Evolutionary conservation across 2,113 vertebrate genomes (phyloP), one percentile per base, ranked within the genome.

Genomic region (Corythornis vintsioides): DNA sequence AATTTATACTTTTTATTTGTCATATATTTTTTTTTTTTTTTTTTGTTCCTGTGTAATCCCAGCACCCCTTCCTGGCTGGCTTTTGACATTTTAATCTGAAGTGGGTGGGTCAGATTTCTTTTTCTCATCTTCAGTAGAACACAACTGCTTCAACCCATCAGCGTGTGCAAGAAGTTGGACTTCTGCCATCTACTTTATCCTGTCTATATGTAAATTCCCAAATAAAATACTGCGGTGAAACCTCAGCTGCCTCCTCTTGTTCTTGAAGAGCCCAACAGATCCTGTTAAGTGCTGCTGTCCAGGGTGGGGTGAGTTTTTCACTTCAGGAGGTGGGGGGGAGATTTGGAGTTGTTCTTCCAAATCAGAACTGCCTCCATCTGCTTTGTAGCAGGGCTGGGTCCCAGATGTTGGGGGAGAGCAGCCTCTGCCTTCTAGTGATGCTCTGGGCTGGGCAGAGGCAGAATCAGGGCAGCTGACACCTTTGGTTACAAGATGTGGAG

Each of bases 171-270:
- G 86, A 81, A 80, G 80, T 60, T 64, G 28, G 86, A 91, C 86
- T 86, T 24, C 86, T 86, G 91, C 29, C 33, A 93, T 95, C 97
- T 94, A 50, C 97, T 97, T 96, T 93, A 72, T 94, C 96, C 96
- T 97, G 97, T 98, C 97, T 97, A 91, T 95, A 97, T 98, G 96
- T 97, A 97, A 97, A 97, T 97, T 97, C 97, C 97, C 97, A 73
- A 98, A 98, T 98, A 98, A 97, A 98, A 96, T 9, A 96, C 84
- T 96, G 97, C 97, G 93, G 97, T 97, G 97, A 96, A 96, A 96
- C 91, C 83, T 88, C 78, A 21, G 1, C 64, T n/a, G 60, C 6
- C 43, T 67, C 7, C 29, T 7, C 29, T 31, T 21, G 19, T 31
- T n/a, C 59, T 35, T 33, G 3, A 35, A 6, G 55, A 33, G 47